Percentiles rank a stretch among this genome's conserved stretches.
phyloP scores from a whole-genome alignment of 2,113 vertebrate species.

The Periophthalmodon schlosseri region DNA sequence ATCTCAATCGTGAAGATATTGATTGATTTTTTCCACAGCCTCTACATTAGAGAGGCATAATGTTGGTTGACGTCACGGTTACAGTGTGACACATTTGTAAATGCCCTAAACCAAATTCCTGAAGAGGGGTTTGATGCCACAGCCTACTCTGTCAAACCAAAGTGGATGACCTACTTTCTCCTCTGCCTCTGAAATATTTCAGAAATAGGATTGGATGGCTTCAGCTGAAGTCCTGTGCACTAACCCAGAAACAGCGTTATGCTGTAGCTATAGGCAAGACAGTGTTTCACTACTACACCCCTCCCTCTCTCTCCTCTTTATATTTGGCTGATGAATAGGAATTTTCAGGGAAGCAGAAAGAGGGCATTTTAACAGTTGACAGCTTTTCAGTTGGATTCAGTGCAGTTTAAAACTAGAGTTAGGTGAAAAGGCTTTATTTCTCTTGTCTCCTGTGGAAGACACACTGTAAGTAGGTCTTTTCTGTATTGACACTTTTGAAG shows the following conservation, averaged over 20 bases:
- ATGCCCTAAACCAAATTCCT: constrained; percentile 71
- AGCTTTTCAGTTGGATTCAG: constrained; percentile 53
- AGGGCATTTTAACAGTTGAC: constrained; percentile 69
- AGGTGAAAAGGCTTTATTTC: constrained; percentile 38
- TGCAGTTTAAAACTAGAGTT: constrained; percentile 56
- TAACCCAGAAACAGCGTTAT: constrained; percentile 74
- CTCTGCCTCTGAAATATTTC: constrained; percentile 73
- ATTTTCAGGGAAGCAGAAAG: constrained; percentile 59
- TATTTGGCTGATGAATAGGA: constrained; percentile 71
- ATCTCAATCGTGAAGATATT: not conserved
- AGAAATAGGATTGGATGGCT: constrained; percentile 74
- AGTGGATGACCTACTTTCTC: constrained; percentile 75
- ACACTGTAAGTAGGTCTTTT: constrained; percentile 55
- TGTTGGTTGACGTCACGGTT: constrained; percentile 52
- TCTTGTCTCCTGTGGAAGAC: constrained; percentile 35
- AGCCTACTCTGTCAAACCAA: constrained; percentile 68
- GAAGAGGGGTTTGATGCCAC: constrained; percentile 71
- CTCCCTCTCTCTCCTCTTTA: constrained; percentile 32
- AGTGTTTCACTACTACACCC: constrained; percentile 52
- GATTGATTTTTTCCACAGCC: constrained; percentile 7
- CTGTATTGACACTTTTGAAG: not conserved
- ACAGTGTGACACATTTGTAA: constrained; percentile 60
- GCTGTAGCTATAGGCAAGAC: constrained; percentile 69
- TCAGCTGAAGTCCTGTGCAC: constrained; percentile 73
- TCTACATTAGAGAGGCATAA: constrained; percentile 16